A percentile compares a stretch with the other conserved stretches of the same genome.
phyloP scores from a whole-genome alignment of 92 coral and sea anemone species.

The Bergia sp. region DNA sequence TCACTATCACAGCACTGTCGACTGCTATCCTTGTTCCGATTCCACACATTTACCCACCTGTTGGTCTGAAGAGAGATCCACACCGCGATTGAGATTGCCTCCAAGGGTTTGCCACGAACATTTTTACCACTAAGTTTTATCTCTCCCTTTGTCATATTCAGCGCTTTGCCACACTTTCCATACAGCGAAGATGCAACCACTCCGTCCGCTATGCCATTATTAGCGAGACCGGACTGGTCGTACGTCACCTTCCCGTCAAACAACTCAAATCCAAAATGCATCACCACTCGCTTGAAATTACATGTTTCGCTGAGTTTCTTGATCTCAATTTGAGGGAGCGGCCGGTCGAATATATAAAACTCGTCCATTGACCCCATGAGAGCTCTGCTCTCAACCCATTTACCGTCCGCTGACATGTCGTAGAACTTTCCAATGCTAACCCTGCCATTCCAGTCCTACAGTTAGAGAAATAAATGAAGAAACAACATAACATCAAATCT shows the following conservation, averaged over 20 bases:
- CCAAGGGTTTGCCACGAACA: constrained; percentile 89
- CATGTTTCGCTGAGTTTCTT: constrained; percentile 84
- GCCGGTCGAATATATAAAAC: constrained; percentile 85
- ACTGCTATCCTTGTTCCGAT: not conserved
- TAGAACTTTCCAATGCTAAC: constrained; percentile 89
- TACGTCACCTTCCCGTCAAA: constrained; percentile 75
- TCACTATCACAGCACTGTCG: not conserved
- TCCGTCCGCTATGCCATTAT: constrained; percentile 80
- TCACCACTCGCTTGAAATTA: constrained; percentile 80
- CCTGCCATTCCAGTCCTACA: constrained; percentile 95
- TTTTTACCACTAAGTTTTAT: constrained; percentile 68
- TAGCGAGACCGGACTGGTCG: constrained; percentile 97
- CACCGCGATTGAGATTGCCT: constrained; percentile 87
- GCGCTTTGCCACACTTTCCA: constrained; percentile 90
- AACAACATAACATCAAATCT: no score
- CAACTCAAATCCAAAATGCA: constrained; percentile 89
- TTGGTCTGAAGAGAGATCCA: constrained; percentile 89
- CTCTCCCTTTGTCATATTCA: constrained; percentile 89
- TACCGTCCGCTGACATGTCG: constrained; percentile 65
- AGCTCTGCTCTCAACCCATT: constrained; percentile 75
- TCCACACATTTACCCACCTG: constrained; percentile 60
- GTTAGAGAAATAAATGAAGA: not conserved
- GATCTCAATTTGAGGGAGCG: constrained; percentile 80
- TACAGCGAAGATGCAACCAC: constrained; percentile 57
- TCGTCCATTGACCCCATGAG: constrained; percentile 89